Base-by-base conservation (phyloP, 2,888 invertebrate genomes). In the Troides helena region DNA sequence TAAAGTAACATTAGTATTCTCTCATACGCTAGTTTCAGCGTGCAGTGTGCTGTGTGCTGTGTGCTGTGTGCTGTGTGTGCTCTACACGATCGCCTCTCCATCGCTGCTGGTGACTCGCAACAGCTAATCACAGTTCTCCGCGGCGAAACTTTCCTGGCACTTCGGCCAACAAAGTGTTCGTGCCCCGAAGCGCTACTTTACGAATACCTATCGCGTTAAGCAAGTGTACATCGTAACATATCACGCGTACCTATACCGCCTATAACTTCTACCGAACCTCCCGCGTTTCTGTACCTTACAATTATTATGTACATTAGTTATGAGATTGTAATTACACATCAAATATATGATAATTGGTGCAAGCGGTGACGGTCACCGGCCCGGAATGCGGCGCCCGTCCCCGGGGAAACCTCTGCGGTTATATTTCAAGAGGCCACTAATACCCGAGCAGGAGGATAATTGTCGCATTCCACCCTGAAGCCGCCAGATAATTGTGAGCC, bases 161-260 rank as follows among this genome's bases (percentile, higher is more conserved):
- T 60, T 59, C 68, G 64, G 64, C 64, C 64, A 64, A 65, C 64
- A 64, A 64, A 30, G 60, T 53, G 60, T 68, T 68, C 64, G 64
- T 68, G 60, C 39, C 53, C 39, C 30, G 18, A n/a, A 7, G 60
- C 50, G 59, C 64, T 68, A 50, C 53, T 68, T 39, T 53, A 0
- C 10, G 5, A 14, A 64, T 18, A 25, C 21, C 14, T 46, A 25
- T 57, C 53, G 25, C 59, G 53, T 64, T 63, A 46, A 43, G 5
- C 12, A 39, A 12, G 10, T 5, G 8, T 53, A 18, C 50, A 18
- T 18, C 18, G 50, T 53, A 21, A 21, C 21, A 21, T 21, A 21
- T 21, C 21, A 21, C 21, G 21, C 21, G 21, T 21, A 21, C 21
- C 21, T 21, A 21, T 21, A 21, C 21, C 21, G 21, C 21, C 21